Conservation (phyloP, 2,113 vertebrate species). For the Orientallactaga bullata region DNA sequence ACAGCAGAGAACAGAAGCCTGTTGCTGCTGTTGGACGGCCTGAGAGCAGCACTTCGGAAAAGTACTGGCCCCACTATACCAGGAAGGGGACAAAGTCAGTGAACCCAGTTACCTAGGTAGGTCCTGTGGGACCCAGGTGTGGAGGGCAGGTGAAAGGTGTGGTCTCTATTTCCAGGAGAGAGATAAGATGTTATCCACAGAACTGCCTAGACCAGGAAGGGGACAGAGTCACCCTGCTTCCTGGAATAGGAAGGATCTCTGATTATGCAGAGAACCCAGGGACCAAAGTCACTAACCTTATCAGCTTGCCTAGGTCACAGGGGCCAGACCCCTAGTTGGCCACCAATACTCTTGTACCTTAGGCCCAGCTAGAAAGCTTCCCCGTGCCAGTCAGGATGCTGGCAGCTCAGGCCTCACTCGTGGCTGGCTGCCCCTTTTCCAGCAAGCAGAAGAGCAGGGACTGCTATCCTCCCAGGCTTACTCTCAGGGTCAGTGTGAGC, state of each 20-base stretch:
- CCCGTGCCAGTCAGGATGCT: background rate
- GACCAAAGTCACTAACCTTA: background rate
- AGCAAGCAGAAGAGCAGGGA: background rate
- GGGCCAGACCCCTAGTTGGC: background rate
- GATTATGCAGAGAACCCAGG: background rate
- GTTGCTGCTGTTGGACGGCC: background rate
- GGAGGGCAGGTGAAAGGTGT: background rate
- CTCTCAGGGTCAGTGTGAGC: background rate
- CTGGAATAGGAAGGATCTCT: background rate
- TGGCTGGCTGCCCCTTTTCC: background rate
- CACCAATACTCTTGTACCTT: background rate
- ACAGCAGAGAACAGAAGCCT: background rate
- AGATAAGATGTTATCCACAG: background rate
- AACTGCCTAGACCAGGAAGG: background rate
- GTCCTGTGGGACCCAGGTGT: background rate
- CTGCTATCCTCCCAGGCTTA: background rate
- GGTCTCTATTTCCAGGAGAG: background rate
- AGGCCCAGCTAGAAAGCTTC: background rate
- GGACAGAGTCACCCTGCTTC: background rate
- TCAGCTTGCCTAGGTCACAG: background rate
- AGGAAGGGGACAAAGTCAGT: background rate
- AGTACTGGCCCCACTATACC: background rate
- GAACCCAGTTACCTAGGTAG: background rate
- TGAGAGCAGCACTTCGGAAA: slow-evolving; percentile 15
- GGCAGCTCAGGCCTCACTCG: too few relatives aligned